Base-by-base conservation (phyloP, 2,113 vertebrate species). In the Sapajus apella region DNA sequence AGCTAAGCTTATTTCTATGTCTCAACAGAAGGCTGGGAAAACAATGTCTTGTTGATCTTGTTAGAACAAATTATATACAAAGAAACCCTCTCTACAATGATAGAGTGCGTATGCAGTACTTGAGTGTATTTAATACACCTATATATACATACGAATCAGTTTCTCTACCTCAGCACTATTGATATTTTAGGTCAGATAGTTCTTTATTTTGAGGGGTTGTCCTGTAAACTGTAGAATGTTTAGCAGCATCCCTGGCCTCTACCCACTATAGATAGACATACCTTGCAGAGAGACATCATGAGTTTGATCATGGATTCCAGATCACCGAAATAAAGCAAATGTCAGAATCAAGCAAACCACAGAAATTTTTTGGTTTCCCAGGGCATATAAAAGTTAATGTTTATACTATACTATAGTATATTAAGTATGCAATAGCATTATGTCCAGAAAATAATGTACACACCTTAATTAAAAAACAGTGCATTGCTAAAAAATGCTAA, bases 11-110 rank as follows among this genome's bases (percentile, higher is more conserved):
- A 84, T 92, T 96, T 95, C 96, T 20, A 45, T 47, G 75, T 91
- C 45, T 89, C 64, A 89, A 95, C 95, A 98, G 92, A 90, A 97
- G 90, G 95, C 72, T 84, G 45, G 83, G 90, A 93, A 97, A 95
- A 92, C 96, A 97, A 79, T 52, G 70, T 81, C 92, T 92, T 92
- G 55, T 89, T 94, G 93, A 97, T 94, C 95, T 95, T 37, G 52
- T 90, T 94, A 77, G 79, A 97, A 76, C 58, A 97, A 91, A 96
- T 90, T 50, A 95, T 80, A 89, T 56, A 84, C 30, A 47, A 84
- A 70, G 27, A 96, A 37, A 5, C 90, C 10, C 55, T 68, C 56
- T 82, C 47, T 77, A 92, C 45, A 93, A 83, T 55, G 90, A 94
- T 45, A 68, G 30, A 47, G 32, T 8, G 17, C 58, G 66, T 47